Evolutionary conservation across 2,797 vertebrate species (phyloP).

Genomic region (Betta splendens): DNA sequence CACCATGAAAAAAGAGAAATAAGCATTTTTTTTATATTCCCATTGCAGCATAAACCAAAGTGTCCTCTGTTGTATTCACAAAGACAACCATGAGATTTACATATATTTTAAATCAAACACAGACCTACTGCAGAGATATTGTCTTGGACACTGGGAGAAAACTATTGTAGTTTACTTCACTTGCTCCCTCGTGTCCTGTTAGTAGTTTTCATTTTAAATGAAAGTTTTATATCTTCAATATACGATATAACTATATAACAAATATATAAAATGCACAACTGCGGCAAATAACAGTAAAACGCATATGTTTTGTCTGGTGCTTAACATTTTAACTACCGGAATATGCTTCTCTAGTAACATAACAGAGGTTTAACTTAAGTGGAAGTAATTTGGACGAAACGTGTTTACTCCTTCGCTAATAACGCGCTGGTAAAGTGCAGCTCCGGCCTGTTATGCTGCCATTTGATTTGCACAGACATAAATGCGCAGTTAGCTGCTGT

Average conservation of each 20-base stretch:
- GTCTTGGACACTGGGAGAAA: neutral
- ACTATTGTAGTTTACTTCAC: neutral
- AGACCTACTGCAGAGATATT: neutral
- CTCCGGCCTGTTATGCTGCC: neutral
- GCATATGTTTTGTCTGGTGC: too few species aligned
- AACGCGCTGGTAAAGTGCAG: neutral
- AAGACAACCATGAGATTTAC: neutral
- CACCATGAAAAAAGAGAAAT: neutral
- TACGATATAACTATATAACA: too few species aligned
- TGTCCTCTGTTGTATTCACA: neutral
- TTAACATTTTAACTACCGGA: neutral
- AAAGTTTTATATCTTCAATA: neutral
- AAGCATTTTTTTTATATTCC: neutral
- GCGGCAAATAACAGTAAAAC: too few species aligned
- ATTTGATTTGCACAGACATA: constrained; percentile 19
- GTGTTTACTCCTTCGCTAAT: neutral
- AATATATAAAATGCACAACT: too few species aligned
- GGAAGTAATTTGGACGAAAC: neutral
- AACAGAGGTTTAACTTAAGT: neutral
- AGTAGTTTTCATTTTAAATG: neutral
- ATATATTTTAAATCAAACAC: constrained; percentile 4
- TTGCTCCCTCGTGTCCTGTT: too few species aligned
- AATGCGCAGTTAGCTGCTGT: constrained; percentile 46
- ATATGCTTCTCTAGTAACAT: neutral
- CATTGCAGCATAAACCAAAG: neutral